Evolutionary conservation across 2,113 vertebrate species (phyloP).

Genomic region (Trogon surrucura): DNA sequence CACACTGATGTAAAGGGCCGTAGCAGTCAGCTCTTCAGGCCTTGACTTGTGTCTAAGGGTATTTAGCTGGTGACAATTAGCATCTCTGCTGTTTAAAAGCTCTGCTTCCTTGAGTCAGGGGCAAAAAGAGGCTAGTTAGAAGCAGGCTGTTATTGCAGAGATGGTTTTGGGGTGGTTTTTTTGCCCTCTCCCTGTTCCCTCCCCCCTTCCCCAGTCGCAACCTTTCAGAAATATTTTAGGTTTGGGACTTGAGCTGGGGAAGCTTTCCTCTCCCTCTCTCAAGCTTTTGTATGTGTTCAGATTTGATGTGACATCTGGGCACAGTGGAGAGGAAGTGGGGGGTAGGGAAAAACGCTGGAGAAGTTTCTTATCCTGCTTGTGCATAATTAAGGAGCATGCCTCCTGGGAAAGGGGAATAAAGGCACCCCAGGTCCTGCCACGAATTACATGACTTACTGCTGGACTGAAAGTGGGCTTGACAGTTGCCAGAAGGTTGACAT

Average conservation of each 20-base stretch:
- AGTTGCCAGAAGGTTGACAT: conserved; percentile 69
- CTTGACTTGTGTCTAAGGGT: neutral
- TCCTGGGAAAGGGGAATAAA: conserved; percentile 72
- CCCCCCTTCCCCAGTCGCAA: neutral
- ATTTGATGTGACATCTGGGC: conserved; percentile 68
- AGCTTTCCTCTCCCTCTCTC: conserved; percentile 52
- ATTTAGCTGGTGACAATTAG: neutral
- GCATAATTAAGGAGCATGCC: conserved; percentile 65
- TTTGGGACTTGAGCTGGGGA: conserved; percentile 47
- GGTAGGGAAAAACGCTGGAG: conserved; percentile 21
- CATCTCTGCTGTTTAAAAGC: neutral
- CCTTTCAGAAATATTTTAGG: conserved; percentile 62
- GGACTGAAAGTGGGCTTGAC: conserved; percentile 75
- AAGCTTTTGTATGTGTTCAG: conserved; percentile 54
- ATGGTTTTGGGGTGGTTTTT: neutral
- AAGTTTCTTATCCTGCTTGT: conserved; percentile 51
- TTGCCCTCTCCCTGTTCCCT: neutral
- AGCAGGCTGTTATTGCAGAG: neutral
- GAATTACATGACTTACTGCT: conserved; percentile 75
- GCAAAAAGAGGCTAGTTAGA: neutral
- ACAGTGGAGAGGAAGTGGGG: conserved; percentile 46
- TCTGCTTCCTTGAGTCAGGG: neutral
- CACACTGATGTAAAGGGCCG: neutral
- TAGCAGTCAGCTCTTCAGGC: neutral
- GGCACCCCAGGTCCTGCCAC: conserved; percentile 66